These are phyloP conservation scores for Brachyrhaphis roseni DNA, from an alignment of 2,797 vertebrate species.

Conservation along the genomic window DNA sequence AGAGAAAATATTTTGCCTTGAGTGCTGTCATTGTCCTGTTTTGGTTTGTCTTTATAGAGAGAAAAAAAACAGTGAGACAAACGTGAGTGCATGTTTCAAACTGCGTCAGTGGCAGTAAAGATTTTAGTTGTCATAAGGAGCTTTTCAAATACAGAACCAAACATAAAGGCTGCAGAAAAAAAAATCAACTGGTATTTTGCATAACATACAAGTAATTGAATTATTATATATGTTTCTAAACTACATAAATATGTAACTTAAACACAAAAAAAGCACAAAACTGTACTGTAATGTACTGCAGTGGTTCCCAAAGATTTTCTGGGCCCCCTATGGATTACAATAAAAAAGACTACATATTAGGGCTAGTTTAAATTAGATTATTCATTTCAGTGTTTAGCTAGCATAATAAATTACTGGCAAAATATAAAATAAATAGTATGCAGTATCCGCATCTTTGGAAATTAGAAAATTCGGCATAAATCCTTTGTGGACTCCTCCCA, in stretches of 20 bases:
- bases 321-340: too few relatives aligned
- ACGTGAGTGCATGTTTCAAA: neutral
- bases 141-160: conserved; percentile 1
- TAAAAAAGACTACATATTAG: neutral
- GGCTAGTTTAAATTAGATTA: neutral
- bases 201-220: neutral
- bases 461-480: neutral
- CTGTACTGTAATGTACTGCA: neutral
- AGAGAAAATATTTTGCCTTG: neutral
- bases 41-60: neutral
- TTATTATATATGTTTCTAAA: neutral
- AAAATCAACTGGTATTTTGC: neutral
- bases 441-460: neutral
- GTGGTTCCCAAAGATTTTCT: too few relatives aligned
- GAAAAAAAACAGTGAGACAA: neutral
- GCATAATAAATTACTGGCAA: neutral
- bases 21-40: neutral
- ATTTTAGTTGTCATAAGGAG: neutral
- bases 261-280: neutral
- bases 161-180: neutral
- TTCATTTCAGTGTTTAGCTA: neutral
- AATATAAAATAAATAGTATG: neutral
- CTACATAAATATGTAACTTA: neutral
- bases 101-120: neutral
- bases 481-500: neutral